phyloP scores from a whole-genome alignment of 2,113 vertebrate genomes.

The Macaca fascicularis region T2T-MFA8v1.1 NC_088381.1:143628501-143629000 shows the following conservation, averaged over 20 bases:
- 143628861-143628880: neutral
- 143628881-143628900: neutral
- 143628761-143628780: neutral
- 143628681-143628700: neutral
- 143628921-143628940: neutral
- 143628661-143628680: neutral
- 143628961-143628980: neutral
- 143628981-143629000: neutral
- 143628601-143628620: neutral
- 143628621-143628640: neutral
- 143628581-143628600: neutral
- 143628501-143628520: constrained; percentile 88
- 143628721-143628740: neutral
- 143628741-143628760: neutral
- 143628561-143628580: constrained; percentile 7
- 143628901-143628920: neutral
- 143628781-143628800: neutral
- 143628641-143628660: neutral
- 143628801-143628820: neutral
- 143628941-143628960: neutral
- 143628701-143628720: neutral
- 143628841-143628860: neutral
- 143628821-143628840: neutral
- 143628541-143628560: constrained; percentile 81
- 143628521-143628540: constrained; percentile 86